Evolutionary conservation across 2,113 vertebrate genomes (phyloP).

Genomic region (Ornithorhynchus anatinus): DNA sequence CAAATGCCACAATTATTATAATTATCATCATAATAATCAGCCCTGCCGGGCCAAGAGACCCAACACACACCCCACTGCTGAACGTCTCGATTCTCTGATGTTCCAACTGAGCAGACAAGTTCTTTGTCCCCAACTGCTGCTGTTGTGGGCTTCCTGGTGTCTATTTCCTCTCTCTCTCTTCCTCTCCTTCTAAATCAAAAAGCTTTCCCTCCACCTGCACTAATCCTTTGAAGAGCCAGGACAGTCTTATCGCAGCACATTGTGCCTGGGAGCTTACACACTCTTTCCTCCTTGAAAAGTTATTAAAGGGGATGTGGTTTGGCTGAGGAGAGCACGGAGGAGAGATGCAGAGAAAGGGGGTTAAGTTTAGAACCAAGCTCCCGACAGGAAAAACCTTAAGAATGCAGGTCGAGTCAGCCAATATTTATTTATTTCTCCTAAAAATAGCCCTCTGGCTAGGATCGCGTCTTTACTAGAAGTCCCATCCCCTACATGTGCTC

Average conservation of each 20-base stretch:
- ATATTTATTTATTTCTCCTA: not conserved
- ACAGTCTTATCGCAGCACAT: conserved; percentile 8
- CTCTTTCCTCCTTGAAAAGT: not conserved
- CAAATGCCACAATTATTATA: too few species aligned
- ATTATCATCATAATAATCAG: too few species aligned
- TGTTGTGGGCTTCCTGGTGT: not conserved
- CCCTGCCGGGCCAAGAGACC: too few species aligned
- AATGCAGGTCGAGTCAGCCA: conserved; percentile 26
- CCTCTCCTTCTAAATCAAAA: conserved; percentile 39
- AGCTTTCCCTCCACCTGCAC: conserved; percentile 37
- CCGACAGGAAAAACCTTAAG: conserved; percentile 1
- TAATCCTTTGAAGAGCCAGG: conserved; percentile 9
- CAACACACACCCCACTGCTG: not conserved
- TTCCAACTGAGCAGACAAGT: not conserved
- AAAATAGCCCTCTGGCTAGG: not conserved
- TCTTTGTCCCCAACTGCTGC: not conserved
- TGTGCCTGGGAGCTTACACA: conserved; percentile 16
- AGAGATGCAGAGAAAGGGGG: accelerated
- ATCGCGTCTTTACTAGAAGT: conserved; percentile 1
- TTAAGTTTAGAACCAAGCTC: conserved; percentile 3
- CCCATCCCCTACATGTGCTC: not conserved
- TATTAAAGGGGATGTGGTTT: not conserved
- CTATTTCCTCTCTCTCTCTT: not conserved
- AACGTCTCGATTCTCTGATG: not conserved
- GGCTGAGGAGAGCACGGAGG: conserved; percentile 1